These are phyloP conservation scores for Myathropa florea DNA, from an alignment of 2,888 invertebrate genomes.

Conservation along the genomic window DNA sequence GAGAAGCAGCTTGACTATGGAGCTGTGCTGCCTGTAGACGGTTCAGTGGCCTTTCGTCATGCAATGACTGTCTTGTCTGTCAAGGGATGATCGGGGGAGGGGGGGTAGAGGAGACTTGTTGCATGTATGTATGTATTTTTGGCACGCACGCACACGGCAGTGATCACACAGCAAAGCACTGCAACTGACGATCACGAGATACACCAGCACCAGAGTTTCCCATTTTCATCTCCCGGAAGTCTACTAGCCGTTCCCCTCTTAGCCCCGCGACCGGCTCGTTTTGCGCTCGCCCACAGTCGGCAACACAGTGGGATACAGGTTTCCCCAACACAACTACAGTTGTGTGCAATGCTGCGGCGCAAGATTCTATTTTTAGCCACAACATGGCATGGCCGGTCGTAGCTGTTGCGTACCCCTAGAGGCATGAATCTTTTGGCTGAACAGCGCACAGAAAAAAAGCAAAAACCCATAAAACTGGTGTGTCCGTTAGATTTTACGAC, in stretches of 20 bases:
- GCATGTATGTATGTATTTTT: slow-evolving; percentile 51
- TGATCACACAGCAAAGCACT: slow-evolving; percentile 49
- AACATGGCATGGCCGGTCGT: slow-evolving; percentile 47
- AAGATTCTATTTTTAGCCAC: slow-evolving; percentile 67
- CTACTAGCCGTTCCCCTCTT: not conserved
- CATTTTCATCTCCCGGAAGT: slow-evolving; percentile 59
- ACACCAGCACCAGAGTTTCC: slow-evolving; percentile 19
- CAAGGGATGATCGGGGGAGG: not conserved
- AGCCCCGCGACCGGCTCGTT: not conserved
- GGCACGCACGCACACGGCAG: slow-evolving; percentile 59
- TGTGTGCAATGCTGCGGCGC: slow-evolving; percentile 58
- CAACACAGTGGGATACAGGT: slow-evolving; percentile 17
- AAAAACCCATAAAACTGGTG: slow-evolving; percentile 57
- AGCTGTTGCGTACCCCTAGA: slow-evolving; percentile 29
- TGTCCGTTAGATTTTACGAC: slow-evolving; percentile 63
- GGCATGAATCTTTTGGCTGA: slow-evolving; percentile 41
- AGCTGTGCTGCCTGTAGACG: not conserved
- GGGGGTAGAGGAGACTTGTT: slow-evolving; percentile 25
- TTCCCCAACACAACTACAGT: slow-evolving; percentile 22
- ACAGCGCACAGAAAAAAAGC: not conserved
- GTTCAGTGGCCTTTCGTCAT: slow-evolving; percentile 60
- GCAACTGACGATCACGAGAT: slow-evolving; percentile 58
- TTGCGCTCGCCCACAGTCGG: slow-evolving; percentile 49
- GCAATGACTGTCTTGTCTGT: slow-evolving; percentile 36
- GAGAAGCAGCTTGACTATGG: not conserved